Evolutionary conservation across 2,797 vertebrate species (phyloP), one percentile per base, ranked within the genome.

Genomic region (Microhierax caerulescens): DNA sequence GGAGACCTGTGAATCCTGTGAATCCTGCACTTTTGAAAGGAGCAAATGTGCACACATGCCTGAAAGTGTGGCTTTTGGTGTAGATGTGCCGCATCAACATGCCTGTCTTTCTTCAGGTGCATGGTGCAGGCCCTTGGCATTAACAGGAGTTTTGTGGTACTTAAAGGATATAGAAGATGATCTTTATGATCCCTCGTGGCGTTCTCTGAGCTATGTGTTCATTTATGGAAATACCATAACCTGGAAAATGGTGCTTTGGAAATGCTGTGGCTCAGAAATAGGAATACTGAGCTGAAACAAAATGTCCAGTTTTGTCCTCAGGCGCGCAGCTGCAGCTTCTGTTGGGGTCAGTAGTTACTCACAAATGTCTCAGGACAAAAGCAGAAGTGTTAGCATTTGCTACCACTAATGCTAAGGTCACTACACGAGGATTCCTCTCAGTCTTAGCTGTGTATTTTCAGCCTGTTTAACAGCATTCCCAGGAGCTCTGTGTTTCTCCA

Each of bases 11-110:
- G 51, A 34, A 19, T 53, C 3, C 3, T 9, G 23, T 59, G 51
- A 34, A 21, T 53, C 3, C 3, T 9, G 23, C 28, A 1, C 43
- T 56, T 22, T 25, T 56, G 15, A 36, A 30, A 61, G 70, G 25
- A 63, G 34, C 2, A 1, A 10, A 3, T 21, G 56, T 4, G 4
- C 60, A 32, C 72, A 74, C 1, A 0, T 7, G 16, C 10, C 59
- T 77, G n/a, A 47, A 65, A 92, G 34, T 2, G 8, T 20, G 57
- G 19, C 39, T 59, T 65, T 65, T 1, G 0, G 4, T 23, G 34
- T 45, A 53, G 59, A 7, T 32, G 32, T 41, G 68, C 39, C 23
- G 25, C 70, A 17, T 11, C 60, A 72, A 32, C 8, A 13, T 28
- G 34, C 54, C 57, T 23, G 3, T 13, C 15, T 60, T 39, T 28